phyloP scores from a whole-genome alignment of 92 coral and sea anemone genomes.

The Zoanthus sansibaricus region DNA sequence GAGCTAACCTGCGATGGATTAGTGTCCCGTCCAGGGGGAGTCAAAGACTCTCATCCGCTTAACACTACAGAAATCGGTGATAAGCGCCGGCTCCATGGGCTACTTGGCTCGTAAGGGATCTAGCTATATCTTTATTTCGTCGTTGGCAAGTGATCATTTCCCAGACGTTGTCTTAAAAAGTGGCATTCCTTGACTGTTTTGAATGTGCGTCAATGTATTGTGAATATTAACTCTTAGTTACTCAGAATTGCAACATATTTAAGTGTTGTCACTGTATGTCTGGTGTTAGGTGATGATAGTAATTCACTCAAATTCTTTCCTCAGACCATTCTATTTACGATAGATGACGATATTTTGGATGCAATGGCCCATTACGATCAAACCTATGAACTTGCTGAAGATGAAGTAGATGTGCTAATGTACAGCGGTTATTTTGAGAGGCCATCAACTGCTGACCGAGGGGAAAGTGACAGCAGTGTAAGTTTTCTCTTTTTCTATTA shows the following conservation, averaged over 20 bases:
- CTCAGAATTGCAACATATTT: no score
- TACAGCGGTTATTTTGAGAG: constrained; percentile 82
- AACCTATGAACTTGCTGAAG: constrained; percentile 93
- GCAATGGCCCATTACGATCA: constrained; percentile 96
- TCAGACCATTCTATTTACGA: constrained; percentile 94
- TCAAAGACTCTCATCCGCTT: no score
- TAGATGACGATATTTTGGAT: constrained; percentile 93
- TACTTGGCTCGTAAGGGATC: no score
- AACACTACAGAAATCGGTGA: no score
- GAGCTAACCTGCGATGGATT: no score
- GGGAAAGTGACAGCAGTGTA: constrained; percentile 60
- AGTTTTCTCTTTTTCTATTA: not conserved
- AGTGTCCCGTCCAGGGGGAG: no score
- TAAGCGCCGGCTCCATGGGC: no score
- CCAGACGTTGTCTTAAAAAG: not conserved
- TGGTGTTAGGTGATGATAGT: not conserved
- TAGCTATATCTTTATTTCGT: not conserved
- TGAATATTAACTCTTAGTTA: not conserved
- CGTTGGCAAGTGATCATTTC: not conserved
- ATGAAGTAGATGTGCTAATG: constrained; percentile 86
- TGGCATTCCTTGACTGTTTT: not conserved
- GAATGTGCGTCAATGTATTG: not conserved
- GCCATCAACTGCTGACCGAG: constrained; percentile 94
- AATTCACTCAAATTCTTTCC: not conserved
- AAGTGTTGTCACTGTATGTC: not conserved